phyloP scores from a whole-genome alignment of 92 coral and sea anemone species.

The Epizoanthus fatuus region DNA sequence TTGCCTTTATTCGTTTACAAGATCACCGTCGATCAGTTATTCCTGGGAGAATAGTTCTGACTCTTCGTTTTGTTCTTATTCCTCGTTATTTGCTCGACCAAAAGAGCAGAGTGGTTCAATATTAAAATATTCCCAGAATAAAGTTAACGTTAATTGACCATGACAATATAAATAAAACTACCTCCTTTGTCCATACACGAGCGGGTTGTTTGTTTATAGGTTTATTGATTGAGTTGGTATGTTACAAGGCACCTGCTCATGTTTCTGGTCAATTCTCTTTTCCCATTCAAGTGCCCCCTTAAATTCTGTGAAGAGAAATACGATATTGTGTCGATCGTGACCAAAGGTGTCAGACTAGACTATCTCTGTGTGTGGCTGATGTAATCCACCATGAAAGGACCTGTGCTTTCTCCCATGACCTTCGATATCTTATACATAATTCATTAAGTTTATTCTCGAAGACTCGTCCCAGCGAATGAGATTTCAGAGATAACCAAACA shows the following conservation, averaged over 20 bases:
- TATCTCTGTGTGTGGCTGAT: not conserved
- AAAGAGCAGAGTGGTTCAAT: too few relatives aligned
- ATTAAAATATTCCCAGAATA: too few relatives aligned
- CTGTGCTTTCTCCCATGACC: constrained; percentile 26
- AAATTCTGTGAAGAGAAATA: not conserved
- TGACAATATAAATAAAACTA: constrained; percentile 14
- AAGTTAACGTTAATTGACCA: not conserved
- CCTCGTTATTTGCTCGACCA: too few relatives aligned
- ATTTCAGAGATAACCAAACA: constrained; percentile 12
- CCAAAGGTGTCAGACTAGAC: not conserved
- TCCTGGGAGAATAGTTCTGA: too few relatives aligned
- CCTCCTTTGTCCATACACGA: not conserved
- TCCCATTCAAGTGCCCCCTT: not conserved
- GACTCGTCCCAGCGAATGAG: constrained; percentile 23
- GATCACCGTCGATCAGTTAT: too few relatives aligned
- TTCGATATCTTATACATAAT: constrained; percentile 16
- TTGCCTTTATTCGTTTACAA: too few relatives aligned
- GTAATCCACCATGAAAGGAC: constrained; percentile 1
- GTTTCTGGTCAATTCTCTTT: not conserved
- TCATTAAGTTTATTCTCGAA: constrained; percentile 10
- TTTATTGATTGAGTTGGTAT: constrained; percentile 3
- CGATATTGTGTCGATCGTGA: not conserved
- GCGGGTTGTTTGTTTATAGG: constrained; percentile 25
- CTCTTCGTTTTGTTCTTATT: too few relatives aligned
- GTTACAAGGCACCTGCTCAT: constrained; percentile 11